Percentiles rank a stretch among this genome's conserved stretches.
phyloP scores from a whole-genome alignment of 2,888 invertebrate species.

The Poecilobothrus nobilitatus region DNA sequence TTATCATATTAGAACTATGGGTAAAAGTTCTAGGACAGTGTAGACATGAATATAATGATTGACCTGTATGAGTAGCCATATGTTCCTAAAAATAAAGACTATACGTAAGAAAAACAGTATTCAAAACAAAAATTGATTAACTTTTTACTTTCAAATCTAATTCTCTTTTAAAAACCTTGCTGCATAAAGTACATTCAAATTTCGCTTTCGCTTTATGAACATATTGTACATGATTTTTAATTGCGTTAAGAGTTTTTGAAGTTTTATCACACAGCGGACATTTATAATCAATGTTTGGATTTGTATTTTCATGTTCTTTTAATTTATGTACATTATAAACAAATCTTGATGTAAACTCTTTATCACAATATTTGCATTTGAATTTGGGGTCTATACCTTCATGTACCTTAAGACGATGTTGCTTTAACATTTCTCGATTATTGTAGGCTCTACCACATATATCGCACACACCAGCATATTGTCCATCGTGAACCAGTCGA shows the following conservation, averaged over 20 bases:
- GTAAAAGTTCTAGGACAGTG: constrained; percentile 43
- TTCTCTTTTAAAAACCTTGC: background rate
- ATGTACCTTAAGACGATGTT: background rate
- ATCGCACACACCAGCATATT: background rate
- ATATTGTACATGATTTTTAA: background rate
- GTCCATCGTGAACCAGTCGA: background rate
- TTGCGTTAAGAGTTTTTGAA: background rate
- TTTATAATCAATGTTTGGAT: background rate
- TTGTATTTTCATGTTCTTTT: background rate
- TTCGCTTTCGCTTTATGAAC: background rate
- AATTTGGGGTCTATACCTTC: background rate
- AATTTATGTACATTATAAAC: background rate
- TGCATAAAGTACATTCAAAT: background rate
- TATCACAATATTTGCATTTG: background rate
- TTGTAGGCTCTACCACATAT: background rate
- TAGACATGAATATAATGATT: constrained; percentile 40
- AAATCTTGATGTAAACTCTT: background rate
- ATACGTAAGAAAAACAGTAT: too few species aligned
- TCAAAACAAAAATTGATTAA: too few species aligned
- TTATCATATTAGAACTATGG: constrained; percentile 42
- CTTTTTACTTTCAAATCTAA: background rate
- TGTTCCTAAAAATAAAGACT: background rate
- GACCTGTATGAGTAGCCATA: constrained; percentile 40
- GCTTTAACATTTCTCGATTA: background rate
- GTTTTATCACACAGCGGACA: background rate